Evolutionary conservation across 35 echinoderm and acorn worm genomes (phyloP), one percentile per base, ranked within the genome.

Genomic region (Lytechinus pictus): DNA sequence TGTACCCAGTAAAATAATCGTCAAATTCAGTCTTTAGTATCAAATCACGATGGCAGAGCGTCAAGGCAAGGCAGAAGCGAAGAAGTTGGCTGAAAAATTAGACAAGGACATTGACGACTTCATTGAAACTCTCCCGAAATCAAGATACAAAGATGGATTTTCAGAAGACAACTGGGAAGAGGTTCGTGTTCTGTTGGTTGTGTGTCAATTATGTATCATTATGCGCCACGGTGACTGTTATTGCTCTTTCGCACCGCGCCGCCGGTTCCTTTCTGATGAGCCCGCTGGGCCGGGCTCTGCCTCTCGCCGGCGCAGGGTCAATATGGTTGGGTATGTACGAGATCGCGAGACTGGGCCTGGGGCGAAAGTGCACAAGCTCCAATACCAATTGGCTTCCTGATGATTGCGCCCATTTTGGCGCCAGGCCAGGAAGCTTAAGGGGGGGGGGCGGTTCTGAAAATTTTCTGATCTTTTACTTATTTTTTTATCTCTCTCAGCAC

Each of bases 101-200:
- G 88, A 90, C 52, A 21, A 90, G 9, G 52, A 90, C 14, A 44
- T 90, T 90, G 88, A 90, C 24, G 52, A 90, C 12, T 90, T 90
- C 27, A 90, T 90, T 21, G 88, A 51, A 10, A 14, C 4, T 90
- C 88, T 90, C n/a, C 88, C 88, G 11, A 90, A 54, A 21, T 13
- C 16, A 90, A 90, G 11, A 19, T 90, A 90, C 52, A 54, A 90
- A 52, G 88, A 27, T 29, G 88, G 88, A 90, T 54, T 90, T 14
- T 90, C 88, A 21, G 88, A 90, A 54, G 88, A 90, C 28, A 90
- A 90, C 88, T 90, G 88, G 88, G 27, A 90, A 21, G 88, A 90
- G 88, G 88, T 90, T 9, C 19, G 66, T 27, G 4, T 58, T 58
- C n/a, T 16, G 12, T 79, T 79, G 14, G 24, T 79, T 24, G 6